Evolutionary conservation across 2,113 vertebrate genomes (phyloP).

Genomic region (Chamaetylas fuelleborni): DNA sequence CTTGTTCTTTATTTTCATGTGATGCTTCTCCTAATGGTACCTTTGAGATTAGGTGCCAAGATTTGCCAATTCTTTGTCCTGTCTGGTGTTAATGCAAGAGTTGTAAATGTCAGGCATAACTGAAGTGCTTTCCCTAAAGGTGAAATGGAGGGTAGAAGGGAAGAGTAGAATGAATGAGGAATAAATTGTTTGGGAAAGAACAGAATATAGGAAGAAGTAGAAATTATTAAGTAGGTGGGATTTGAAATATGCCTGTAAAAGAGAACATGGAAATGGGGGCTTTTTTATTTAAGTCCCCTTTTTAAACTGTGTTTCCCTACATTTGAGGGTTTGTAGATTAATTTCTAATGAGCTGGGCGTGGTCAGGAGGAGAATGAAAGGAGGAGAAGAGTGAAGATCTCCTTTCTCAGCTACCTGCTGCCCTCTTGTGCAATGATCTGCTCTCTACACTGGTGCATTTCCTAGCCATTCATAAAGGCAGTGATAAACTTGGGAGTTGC

Average conservation of each 20-base stretch:
- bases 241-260: not conserved
- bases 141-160: not conserved
- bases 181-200: not conserved
- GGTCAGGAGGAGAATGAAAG: not conserved
- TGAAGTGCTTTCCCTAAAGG: not conserved
- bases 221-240: not conserved
- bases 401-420: not conserved
- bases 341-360: fast-evolving
- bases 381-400: too few species aligned
- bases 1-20: not conserved
- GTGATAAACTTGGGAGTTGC: not conserved
- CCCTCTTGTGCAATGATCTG: constrained; percentile 27
- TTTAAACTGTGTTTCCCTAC: not conserved
- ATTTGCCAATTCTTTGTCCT: not conserved
- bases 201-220: not conserved
- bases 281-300: not conserved
- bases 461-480: not conserved
- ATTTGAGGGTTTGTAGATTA: not conserved
- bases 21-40: not conserved
- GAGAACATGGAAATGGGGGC: not conserved
- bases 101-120: not conserved
- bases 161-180: not conserved
- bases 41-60: not conserved
- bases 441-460: not conserved
- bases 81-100: not conserved